Evolutionary conservation across 2,113 vertebrate genomes (phyloP).

Genomic region (Lichenostomus cassidix): DNA sequence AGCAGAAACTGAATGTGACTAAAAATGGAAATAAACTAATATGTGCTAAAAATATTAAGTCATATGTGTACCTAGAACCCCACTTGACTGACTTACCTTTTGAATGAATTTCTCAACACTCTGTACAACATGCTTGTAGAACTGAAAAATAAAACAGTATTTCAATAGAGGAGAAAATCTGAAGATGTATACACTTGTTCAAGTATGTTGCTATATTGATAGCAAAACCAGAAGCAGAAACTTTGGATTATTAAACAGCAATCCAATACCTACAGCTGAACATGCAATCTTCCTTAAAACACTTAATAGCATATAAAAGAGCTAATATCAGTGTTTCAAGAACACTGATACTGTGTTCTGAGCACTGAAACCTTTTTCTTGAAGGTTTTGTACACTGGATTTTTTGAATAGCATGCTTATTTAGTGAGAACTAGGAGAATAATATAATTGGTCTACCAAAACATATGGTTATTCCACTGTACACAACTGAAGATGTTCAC

Average conservation of each 20-base stretch:
- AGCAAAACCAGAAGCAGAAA: background rate
- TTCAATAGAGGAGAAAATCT: background rate
- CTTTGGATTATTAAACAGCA: background rate
- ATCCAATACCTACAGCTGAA: background rate
- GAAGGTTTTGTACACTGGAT: background rate
- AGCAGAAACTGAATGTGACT: background rate
- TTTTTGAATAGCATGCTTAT: background rate
- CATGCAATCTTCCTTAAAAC: background rate
- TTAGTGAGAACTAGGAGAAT: background rate
- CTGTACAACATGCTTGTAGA: slow-evolving; percentile 99
- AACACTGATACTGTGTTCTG: too few relatives aligned
- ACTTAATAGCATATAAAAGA: background rate
- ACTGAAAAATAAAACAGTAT: slow-evolving; percentile 79
- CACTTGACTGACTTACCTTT: slow-evolving; percentile 80
- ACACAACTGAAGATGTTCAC: background rate
- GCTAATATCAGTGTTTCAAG: background rate
- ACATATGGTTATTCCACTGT: background rate
- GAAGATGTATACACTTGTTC: background rate
- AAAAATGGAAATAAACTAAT: background rate
- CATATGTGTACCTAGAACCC: background rate
- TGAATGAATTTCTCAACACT: slow-evolving; percentile 99
- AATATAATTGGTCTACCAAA: background rate
- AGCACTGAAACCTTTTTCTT: background rate
- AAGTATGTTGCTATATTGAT: background rate
- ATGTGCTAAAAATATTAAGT: background rate